phyloP scores from a whole-genome alignment of 2,888 invertebrate genomes.

The Harmothoe impar region DNA sequence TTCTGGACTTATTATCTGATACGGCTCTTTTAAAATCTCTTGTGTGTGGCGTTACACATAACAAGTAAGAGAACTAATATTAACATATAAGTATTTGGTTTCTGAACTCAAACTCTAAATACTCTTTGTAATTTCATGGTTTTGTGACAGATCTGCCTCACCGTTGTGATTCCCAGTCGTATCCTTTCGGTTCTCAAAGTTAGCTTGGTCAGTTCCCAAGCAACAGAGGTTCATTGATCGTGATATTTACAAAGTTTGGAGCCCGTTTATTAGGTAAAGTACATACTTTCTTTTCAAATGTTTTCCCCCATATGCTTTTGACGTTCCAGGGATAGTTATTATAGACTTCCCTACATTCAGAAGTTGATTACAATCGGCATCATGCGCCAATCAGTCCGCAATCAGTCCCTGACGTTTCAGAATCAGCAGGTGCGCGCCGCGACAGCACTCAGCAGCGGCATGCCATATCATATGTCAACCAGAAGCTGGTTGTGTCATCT shows the following conservation, averaged over 20 bases:
- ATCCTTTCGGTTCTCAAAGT: background rate
- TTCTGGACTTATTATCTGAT: background rate
- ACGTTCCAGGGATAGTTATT: background rate
- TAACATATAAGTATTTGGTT: no score
- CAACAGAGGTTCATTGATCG: background rate
- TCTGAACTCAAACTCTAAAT: no score
- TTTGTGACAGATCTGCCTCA: no score
- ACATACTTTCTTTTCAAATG: background rate
- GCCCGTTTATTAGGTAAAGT: background rate
- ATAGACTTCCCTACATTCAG: background rate
- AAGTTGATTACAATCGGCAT: background rate
- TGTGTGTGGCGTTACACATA: no score
- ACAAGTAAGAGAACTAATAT: no score
- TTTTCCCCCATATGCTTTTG: background rate
- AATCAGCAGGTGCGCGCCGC: background rate
- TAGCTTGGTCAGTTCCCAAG: constrained; percentile 54
- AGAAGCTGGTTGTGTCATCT: no score
- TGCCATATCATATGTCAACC: no score
- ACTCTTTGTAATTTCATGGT: no score
- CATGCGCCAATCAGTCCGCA: no score
- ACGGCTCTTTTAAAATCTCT: no score
- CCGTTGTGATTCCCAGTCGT: background rate
- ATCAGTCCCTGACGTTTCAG: no score
- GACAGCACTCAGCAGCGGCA: no score
- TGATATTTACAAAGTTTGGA: background rate